phyloP scores from a whole-genome alignment of 2,113 vertebrate species.

The Laterallus jamaicensis region DNA sequence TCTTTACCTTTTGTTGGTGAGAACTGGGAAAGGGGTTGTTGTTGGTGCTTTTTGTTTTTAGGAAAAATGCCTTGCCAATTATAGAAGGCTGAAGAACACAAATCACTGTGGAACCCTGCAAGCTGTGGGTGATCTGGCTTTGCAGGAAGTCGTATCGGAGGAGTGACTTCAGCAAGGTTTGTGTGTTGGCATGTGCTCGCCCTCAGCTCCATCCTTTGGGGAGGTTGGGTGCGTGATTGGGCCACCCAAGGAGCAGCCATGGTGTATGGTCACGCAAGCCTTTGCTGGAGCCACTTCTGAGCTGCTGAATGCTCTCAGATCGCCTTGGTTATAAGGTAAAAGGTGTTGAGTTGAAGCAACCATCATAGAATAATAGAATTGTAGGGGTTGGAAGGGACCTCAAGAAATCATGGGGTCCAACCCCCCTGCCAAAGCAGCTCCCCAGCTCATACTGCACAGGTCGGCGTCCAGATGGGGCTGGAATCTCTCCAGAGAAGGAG shows the following conservation, averaged over 20 bases:
- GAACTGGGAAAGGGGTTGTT: not conserved
- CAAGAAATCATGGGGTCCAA: no score
- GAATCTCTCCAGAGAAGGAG: no score
- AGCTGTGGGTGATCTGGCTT: not conserved
- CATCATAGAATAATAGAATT: no score
- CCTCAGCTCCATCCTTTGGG: not conserved
- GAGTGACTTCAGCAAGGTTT: not conserved
- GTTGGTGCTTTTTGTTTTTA: not conserved
- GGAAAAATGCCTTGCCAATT: not conserved
- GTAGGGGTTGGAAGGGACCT: no score
- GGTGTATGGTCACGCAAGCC: not conserved
- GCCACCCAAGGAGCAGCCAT: not conserved
- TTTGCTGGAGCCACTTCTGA: not conserved
- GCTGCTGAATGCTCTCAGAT: not conserved
- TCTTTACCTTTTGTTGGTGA: constrained; percentile 62
- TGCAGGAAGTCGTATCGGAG: not conserved
- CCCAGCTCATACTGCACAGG: no score
- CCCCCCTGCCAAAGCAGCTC: no score
- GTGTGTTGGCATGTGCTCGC: fast-evolving
- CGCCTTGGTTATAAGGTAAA: fast-evolving
- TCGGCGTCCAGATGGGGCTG: no score
- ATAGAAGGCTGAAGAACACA: not conserved
- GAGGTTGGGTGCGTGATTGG: not conserved
- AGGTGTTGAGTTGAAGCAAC: not conserved
- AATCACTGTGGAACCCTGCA: fast-evolving